Conservation (phyloP, 53 echinoderm and acorn worm genomes). For the Paelopatides confundens region DNA sequence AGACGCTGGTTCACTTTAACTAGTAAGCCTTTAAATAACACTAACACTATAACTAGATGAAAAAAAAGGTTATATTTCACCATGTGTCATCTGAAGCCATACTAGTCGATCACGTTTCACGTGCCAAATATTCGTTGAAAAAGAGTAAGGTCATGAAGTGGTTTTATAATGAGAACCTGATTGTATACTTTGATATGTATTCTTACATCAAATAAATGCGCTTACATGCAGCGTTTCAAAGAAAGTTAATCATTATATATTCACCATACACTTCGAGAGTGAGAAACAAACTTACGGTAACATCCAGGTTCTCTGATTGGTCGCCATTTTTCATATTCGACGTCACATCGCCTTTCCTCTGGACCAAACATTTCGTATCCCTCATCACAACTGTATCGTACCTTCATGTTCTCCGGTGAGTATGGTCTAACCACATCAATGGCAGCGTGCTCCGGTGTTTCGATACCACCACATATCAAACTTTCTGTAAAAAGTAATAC, state of each 20-base stretch:
- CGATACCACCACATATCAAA: conserved; percentile 85
- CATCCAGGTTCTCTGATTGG: conserved; percentile 72
- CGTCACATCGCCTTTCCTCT: conserved; percentile 72
- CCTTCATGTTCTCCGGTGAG: conserved; percentile 78
- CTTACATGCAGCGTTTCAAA: too few species aligned
- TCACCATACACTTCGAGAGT: background rate
- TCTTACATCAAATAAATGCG: too few species aligned
- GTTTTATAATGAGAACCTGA: too few species aligned
- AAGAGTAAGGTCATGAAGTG: too few species aligned
- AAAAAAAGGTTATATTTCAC: too few species aligned
- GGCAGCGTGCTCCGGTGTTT: conserved; percentile 75
- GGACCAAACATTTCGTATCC: conserved; percentile 90
- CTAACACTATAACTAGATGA: too few species aligned
- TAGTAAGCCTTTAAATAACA: too few species aligned
- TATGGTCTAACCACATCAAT: conserved; percentile 71
- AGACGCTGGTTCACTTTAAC: too few species aligned
- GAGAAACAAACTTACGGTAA: conserved; percentile 76
- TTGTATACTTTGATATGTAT: too few species aligned
- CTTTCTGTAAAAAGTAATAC: conserved; percentile 65
- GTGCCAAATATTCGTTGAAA: too few species aligned
- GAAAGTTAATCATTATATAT: background rate
- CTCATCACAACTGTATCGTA: conserved; percentile 85
- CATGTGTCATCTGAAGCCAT: too few species aligned
- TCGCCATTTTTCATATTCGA: conserved; percentile 85
- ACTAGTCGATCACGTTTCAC: too few species aligned